Percentiles rank a stretch among this genome's conserved stretches.
Evolutionary conservation across 1,140 invertebrate species (phyloP).

Genomic region (Capitella teleta): DNA sequence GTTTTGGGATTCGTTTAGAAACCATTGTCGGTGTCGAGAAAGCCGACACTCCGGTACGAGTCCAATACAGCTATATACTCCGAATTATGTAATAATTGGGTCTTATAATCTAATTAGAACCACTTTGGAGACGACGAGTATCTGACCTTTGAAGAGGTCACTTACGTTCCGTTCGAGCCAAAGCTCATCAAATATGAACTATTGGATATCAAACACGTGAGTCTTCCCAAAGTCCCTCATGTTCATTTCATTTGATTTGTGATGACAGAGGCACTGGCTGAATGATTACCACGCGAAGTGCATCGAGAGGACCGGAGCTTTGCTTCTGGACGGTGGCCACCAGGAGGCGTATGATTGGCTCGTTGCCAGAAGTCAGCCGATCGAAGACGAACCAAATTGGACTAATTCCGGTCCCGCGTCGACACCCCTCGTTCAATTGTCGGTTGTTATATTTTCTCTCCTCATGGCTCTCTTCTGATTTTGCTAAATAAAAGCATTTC

Average conservation of each 20-base stretch:
- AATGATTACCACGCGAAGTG: constrained; percentile 21
- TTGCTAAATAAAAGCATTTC: no score
- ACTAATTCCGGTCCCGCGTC: no score
- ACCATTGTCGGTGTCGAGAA: constrained; percentile 72
- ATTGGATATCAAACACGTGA: constrained; percentile 60
- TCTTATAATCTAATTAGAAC: no score
- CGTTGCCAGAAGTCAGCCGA: constrained; percentile 2
- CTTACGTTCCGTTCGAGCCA: constrained; percentile 84
- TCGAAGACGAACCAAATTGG: constrained; percentile 1
- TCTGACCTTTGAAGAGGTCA: constrained; percentile 77
- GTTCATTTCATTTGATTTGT: not conserved
- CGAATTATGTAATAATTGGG: not conserved
- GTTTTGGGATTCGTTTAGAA: constrained; percentile 90
- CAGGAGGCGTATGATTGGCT: constrained; percentile 19
- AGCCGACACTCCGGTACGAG: constrained; percentile 51
- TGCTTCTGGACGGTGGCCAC: constrained; percentile 9
- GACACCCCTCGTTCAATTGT: no score
- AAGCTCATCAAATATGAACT: constrained; percentile 66
- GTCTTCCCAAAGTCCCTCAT: not conserved
- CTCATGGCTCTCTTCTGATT: no score
- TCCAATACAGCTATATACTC: not conserved
- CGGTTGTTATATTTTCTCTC: no score
- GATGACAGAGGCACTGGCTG: constrained; percentile 20
- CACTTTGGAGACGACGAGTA: constrained; percentile 18
- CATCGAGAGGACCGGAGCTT: constrained; percentile 14